Evolutionary conservation across 2,113 vertebrate genomes (phyloP), one percentile per base, ranked within the genome.

Genomic region (Saimiri boliviensis): DNA sequence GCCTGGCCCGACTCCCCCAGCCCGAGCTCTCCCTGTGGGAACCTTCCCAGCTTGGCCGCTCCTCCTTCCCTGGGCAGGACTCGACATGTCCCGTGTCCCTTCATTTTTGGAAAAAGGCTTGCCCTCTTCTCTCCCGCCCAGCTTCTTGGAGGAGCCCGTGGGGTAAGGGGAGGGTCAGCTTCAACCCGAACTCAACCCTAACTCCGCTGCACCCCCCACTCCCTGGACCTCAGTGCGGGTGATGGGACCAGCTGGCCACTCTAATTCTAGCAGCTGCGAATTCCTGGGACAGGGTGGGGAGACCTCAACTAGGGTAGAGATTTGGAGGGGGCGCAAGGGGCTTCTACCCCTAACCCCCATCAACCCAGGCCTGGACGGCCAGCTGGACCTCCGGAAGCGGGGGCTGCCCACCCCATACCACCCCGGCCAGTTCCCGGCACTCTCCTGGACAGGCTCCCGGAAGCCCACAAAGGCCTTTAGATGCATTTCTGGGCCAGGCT

Each of bases 401-500:
- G 37, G 37, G 45, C 27, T n/a, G 16, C 47, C 47, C 84, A 79
- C 73, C 73, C 83, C 83, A 52, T 58, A 6, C 37, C 73, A 87
- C 79, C 68, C 45, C 80, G 56, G 89, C 96, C 80, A 32, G 76
- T 94, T 96, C 89, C 96, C 1, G 11, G 89, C 56, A 71, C 80
- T 85, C 68, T 80, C 70, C 95, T 97, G 97, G 97, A 93, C 58
- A 16, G 58, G 66, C 87, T 97, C 96, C 97, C 90, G 9, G 96
- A 93, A 90, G 66, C 88, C 96, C 94, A 98, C 97, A 98, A 98
- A 97, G 95, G 95, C 96, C 88, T 81, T 97, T 90, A 96, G 95
- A 97, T 95, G 84, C 89, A 93, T 81, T 95, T 97, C 95, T 97
- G 94, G 95, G 90, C 96, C 80, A 23, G 37, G 60, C 80, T 94